A percentile compares a stretch with the other conserved stretches of the same genome.
phyloP scores from a whole-genome alignment of 2,797 vertebrate genomes.

The Xenops minutus region DNA sequence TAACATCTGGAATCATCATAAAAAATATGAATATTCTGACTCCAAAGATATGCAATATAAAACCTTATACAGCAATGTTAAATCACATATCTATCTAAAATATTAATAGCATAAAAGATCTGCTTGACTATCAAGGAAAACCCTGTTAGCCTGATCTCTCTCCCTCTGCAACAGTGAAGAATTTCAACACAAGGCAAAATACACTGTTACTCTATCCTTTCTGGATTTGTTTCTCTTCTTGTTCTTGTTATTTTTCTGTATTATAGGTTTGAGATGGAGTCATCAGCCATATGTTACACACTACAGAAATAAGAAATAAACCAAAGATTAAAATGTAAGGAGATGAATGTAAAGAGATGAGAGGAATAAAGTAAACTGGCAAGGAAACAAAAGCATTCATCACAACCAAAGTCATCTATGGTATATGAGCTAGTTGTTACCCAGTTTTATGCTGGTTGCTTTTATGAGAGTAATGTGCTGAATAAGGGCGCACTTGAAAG shows the following conservation, averaged over 20 bases:
- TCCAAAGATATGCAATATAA: not conserved
- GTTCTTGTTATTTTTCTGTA: not conserved
- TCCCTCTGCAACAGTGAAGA: not conserved
- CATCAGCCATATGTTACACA: not conserved
- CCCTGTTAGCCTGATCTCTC: not conserved
- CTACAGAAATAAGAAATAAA: not conserved
- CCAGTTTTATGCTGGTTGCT: not conserved
- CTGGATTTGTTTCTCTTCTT: not conserved
- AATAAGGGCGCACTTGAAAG: not conserved
- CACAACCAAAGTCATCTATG: not conserved
- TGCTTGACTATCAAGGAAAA: not conserved
- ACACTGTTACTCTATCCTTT: not conserved
- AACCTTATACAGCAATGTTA: not conserved
- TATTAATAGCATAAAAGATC: not conserved
- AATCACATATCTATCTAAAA: not conserved
- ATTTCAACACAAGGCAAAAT: not conserved
- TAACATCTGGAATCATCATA: constrained; percentile 76
- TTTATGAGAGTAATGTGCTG: not conserved
- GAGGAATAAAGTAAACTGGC: not conserved
- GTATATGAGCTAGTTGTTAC: not conserved
- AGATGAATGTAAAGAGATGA: not conserved
- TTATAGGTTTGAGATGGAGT: not conserved
- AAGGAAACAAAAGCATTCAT: not conserved
- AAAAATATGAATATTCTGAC: constrained; percentile 16
- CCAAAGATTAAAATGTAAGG: not conserved